Evolutionary conservation across 2,888 invertebrate genomes (phyloP), one percentile per base, ranked within the genome.

Genomic region (Hemithea aestivaria): DNA sequence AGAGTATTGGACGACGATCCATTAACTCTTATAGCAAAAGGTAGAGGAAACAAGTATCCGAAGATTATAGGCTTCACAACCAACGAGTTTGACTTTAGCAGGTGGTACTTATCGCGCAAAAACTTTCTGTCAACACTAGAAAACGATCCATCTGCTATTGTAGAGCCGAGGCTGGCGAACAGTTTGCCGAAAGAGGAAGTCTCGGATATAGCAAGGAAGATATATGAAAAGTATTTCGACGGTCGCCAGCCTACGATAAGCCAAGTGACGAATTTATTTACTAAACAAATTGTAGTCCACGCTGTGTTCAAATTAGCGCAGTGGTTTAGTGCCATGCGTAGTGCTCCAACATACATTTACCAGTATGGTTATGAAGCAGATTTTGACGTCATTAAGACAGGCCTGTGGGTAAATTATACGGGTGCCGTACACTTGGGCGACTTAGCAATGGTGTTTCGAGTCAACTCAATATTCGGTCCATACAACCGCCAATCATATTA

Each of bases 381-480:
- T 1, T 42, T 77, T 35, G 82, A 80, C 0, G 48, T 79, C 1
- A 73, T 82, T 29, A 84, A 83, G 48, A 59, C 36, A 6, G 48
- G 40, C 0, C 8, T 47, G 4, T 47, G 49, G 42, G 21, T 41
- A 11, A 27, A 68, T 0, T 53, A 80, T 6, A 64, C 69, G 1
- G 84, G 82, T 25, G 53, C 53, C 1, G 51, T 37, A 4, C 88
- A 88, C 36, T 73, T 76, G 1, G 88, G 88, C 48, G 88, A 88
- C 49, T 47, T 87, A 52, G 75, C 77, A 0, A 79, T 75, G 27
- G 48, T 88, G 7, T 84, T 87, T 8, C 39, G 47, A 7, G 29
- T 25, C 1, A 50, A 48, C 25, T 42, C 43, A 0, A 11, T 50
- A 23, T 8, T 53, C 5, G 42, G 40, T 1, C 28, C 51, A 12